Conservation (phyloP, 2,797 vertebrate species). For the Sitta carolinensis region DNA sequence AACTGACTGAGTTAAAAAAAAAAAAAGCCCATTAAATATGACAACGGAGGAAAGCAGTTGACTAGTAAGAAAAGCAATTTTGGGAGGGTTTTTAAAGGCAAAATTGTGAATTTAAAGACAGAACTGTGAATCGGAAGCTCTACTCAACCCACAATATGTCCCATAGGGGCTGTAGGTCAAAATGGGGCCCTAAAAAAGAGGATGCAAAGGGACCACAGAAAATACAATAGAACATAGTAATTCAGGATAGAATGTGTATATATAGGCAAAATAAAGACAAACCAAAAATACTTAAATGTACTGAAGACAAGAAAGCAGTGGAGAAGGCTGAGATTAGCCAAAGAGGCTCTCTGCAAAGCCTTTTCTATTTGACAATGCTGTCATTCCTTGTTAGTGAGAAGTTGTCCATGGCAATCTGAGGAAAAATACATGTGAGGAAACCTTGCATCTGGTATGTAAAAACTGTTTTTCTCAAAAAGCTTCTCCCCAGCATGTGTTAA, state of each 20-base stretch:
- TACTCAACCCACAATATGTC: not conserved
- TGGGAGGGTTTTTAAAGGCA: not conserved
- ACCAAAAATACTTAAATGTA: not conserved
- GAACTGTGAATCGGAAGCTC: not conserved
- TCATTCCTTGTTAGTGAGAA: not conserved
- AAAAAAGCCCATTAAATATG: not conserved
- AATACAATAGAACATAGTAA: not conserved
- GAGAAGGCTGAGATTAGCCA: not conserved
- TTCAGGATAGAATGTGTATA: not conserved
- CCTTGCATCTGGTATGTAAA: not conserved
- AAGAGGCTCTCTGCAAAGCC: not conserved
- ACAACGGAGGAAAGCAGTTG: not conserved
- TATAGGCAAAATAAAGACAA: not conserved
- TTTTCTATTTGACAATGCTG: not conserved
- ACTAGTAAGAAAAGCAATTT: not conserved
- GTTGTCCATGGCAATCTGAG: not conserved
- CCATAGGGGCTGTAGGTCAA: not conserved
- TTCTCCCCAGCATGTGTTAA: conserved; percentile 11
- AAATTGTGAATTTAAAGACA: not conserved
- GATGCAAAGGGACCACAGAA: not conserved
- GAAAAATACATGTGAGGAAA: not conserved
- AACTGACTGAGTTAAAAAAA: not conserved
- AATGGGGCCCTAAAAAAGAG: not conserved
- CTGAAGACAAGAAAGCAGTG: not conserved
- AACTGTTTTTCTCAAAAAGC: conserved; percentile 13